These are phyloP conservation scores for Osmoderma eremita DNA, from an alignment of 2,888 invertebrate genomes.

Conservation along the genomic window DNA sequence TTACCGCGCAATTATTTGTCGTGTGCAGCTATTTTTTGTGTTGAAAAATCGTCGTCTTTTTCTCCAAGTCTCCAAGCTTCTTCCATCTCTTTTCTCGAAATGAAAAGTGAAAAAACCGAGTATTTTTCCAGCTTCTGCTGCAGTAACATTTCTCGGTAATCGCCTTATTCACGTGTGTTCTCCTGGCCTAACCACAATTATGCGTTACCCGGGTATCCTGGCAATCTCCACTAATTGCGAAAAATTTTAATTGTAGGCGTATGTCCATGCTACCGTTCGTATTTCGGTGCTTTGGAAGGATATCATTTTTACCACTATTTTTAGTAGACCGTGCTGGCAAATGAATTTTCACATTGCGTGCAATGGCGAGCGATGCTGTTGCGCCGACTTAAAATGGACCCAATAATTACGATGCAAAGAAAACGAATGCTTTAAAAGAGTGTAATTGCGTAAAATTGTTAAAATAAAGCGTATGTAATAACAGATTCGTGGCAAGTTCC, in stretches of 20 bases:
- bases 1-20: slow-evolving; percentile 33
- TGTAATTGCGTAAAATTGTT: not conserved
- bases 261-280: slow-evolving; percentile 18
- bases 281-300: not conserved
- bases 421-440: not conserved
- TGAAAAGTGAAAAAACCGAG: slow-evolving; percentile 7
- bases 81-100: slow-evolving; percentile 7
- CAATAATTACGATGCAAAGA: slow-evolving; percentile 2
- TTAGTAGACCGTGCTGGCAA: slow-evolving; percentile 3
- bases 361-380: not conserved
- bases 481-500: too few relatives aligned
- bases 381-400: not conserved
- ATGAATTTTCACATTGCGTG: slow-evolving; percentile 9
- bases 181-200: slow-evolving; percentile 18
- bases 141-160: slow-evolving; percentile 22
- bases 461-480: too few relatives aligned
- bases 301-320: not conserved
- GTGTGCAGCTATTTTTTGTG: slow-evolving; percentile 18
- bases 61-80: not conserved
- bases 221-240: slow-evolving; percentile 5
- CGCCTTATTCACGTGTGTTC: slow-evolving; percentile 19
- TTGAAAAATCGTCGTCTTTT: slow-evolving; percentile 15
- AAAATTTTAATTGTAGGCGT: slow-evolving; percentile 27
- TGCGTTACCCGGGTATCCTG: slow-evolving; percentile 10
- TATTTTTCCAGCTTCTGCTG: slow-evolving; percentile 4